These are phyloP conservation scores for Trididemnum miniatum DNA, from an alignment of 23 tunicate species.

Conservation along the genomic window DNA sequence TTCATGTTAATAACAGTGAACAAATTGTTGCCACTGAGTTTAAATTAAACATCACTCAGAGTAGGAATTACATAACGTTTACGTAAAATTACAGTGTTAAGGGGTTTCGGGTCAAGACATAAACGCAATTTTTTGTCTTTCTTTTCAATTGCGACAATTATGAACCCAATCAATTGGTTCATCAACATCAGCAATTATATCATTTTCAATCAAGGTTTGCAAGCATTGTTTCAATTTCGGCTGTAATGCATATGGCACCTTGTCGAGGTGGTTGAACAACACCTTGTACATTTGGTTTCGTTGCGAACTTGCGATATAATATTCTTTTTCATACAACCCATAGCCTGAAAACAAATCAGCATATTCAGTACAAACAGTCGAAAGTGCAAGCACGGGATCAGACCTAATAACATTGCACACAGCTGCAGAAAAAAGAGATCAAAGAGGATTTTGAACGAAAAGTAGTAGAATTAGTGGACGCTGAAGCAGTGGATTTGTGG, in stretches of 20 bases:
- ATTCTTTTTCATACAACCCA: constrained; percentile 20
- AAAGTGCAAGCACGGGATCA: background rate
- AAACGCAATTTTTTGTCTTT: constrained; percentile 8
- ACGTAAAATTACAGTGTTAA: constrained; percentile 16
- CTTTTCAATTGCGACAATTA: constrained; percentile 16
- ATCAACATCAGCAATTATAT: constrained; percentile 22
- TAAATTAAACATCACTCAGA: constrained; percentile 31
- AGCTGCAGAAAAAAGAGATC: too few species aligned
- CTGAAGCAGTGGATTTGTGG: too few species aligned
- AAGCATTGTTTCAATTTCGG: background rate
- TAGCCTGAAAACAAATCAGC: background rate
- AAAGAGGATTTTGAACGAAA: too few species aligned
- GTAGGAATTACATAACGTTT: constrained; percentile 25
- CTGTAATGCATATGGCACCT: constrained; percentile 6
- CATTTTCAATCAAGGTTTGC: background rate
- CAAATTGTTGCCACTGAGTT: constrained; percentile 2
- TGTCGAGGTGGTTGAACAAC: constrained; percentile 8
- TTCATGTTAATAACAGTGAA: constrained; percentile 39
- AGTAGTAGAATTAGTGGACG: too few species aligned
- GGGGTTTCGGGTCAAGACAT: constrained; percentile 37
- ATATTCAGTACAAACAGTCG: background rate
- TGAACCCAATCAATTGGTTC: background rate
- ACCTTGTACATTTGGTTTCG: constrained; percentile 10
- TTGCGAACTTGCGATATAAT: background rate
- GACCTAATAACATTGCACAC: background rate